Base-by-base conservation (phyloP, 2,797 vertebrate genomes). In the Dromococcyx pavoninus region DNA sequence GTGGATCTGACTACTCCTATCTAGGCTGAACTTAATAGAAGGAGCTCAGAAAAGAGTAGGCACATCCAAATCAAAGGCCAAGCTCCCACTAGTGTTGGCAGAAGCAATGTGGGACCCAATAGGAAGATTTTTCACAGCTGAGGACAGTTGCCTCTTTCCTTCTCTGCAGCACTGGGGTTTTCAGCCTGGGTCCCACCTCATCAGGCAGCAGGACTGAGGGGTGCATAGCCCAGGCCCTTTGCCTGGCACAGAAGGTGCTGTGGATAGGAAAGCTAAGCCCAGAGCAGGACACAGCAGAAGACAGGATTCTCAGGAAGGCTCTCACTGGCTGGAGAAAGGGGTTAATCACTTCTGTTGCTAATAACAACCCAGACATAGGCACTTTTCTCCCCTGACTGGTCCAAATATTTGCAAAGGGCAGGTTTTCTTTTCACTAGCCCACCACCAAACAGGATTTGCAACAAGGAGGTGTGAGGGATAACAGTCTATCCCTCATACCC, bases 401-500 rank as follows among this genome's bases (percentile, higher is more conserved):
- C 64, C 74, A 64, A 93, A 92, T n/a, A n/a, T 56, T 85, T 84
- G 70, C 70, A 74, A 87, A 85, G 71, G 62, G 44, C 64, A 76
- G 65, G 48, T 70, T 91, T 84, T 86, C 78, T 84, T 95, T 96
- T 91, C 81, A 74, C 70, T 35, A 87, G 71, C 70, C 60, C 46
- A 51, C 28, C 56, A 72, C 76, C 87, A 87, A 87, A 81, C 75
- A 74, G 81, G 74, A 89, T 94, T 86, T 91, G 74, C 75, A 87
- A 58, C 71, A 88, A 53, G 83, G 54, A 93, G 67, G 74, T 75
- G 67, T 70, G 65, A 85, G 71, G 83, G 80, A 60, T 91, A 93
- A 91, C 91, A 95, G 88, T 82, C 75, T 82, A 91, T 85, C 77
- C 86, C 89, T 91, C 89, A 76, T 46, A 83, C n/a, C 41, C 11